Base-by-base conservation (phyloP, 2,888 invertebrate genomes). In the Empis livida region DNA sequence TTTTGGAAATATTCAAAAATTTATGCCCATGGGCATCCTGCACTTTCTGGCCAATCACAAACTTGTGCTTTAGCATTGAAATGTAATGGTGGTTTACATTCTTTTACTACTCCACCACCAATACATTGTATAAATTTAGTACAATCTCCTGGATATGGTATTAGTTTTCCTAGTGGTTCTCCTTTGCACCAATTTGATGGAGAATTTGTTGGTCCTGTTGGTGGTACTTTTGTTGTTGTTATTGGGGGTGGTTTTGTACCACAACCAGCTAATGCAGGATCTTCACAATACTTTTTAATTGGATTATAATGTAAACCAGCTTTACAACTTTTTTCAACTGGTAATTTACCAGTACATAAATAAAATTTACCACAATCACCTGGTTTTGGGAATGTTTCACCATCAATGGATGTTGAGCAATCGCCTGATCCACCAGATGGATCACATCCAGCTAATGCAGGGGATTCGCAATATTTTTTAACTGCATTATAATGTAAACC, bases 261-360 rank as follows among this genome's bases (percentile, higher is more conserved):
- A 17, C 39, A 39, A n/a, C 17, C 39, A 39, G 39, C 39, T 17
- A 17, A 17, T 39, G 3, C 39, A 15, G 39, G 39, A 6, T 6
- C 3, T 11, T 11, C 17, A 11, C 39, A 39, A 39, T 39, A 17
- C 3, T 17, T 17, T 17, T 39, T 11, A 4, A 2, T 11, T 1
- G 17, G 4, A 17, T 17, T 39, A 39, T 11, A 76, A 13, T 73
- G 75, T 11, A 73, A 68, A 17, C 72, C 72, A 0, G 71, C 69
- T 10, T 71, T 71, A 41, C 75, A 75, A 15, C 78, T 77, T 44
- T 75, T 76, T 42, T 73, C 70, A 52, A 63, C 64, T 38, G 57
- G 56, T 30, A 64, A 67, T 1, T 61, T 58, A 8, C 49, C 45
- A 0, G 46, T 48, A 43, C 63, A 63, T 0, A 53, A 45, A 6